Conservation (phyloP, 2,888 invertebrate species). For the Liopterus haemorrhoidalis region DNA sequence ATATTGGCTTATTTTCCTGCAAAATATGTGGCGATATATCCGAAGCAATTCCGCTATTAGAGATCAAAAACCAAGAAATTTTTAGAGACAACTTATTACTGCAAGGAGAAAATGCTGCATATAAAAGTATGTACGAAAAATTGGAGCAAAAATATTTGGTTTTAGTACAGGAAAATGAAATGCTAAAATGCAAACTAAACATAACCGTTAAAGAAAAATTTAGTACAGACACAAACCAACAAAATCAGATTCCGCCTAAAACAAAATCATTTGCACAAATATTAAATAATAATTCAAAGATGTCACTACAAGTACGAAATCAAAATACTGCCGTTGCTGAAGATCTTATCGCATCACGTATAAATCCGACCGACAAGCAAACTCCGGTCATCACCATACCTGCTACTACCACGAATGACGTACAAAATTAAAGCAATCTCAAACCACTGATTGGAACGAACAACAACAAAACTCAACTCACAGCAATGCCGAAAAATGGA, state of each 20-base stretch:
- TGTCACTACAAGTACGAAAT: background rate
- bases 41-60: background rate
- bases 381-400: no score
- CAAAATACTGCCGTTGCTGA: no score
- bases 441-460: background rate
- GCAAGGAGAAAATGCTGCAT: background rate
- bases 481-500: background rate
- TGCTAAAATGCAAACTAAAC: no score
- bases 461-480: background rate
- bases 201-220: background rate
- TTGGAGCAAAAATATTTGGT: background rate
- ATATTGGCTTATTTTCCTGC: constrained; percentile 2
- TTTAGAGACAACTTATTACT: background rate
- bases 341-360: no score
- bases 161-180: no score
- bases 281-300: background rate
- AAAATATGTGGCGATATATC: constrained; percentile 3
- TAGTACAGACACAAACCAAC: background rate
- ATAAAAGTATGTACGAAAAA: background rate
- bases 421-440: background rate
- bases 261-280: background rate
- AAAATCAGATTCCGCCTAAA: background rate
- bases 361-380: no score
- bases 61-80: background rate
- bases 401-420: no score